Base-by-base conservation (phyloP, 2,888 invertebrate species). In the Alsophila aescularia region DNA sequence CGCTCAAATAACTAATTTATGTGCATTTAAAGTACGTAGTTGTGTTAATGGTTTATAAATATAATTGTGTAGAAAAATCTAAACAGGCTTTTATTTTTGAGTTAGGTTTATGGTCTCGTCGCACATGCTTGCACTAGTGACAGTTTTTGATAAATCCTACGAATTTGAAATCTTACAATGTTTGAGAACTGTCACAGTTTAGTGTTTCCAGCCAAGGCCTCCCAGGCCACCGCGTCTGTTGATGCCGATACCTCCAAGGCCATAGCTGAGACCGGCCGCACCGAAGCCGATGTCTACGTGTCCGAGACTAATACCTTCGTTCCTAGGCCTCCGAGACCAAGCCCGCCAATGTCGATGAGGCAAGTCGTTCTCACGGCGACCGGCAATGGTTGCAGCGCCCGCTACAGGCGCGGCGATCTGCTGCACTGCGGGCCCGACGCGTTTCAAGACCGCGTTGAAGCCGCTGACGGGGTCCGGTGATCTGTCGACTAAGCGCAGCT, bases 401-500 rank as follows among this genome's bases (percentile, higher is more conserved):
- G 65, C 60, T 5, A 73, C 50, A 0, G 69, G 67, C 6, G 71
- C 62, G 3, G 67, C 62, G 7, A 53, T 24, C 9, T 58, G 58
- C n/a, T 91, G 90, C 0, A 60, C 79, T 0, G 86, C 86, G 1
- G 80, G 75, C 1, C 91, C 91, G 16, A 90, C 62, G 29, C 87
- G 76, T 52, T 87, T 88, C 34, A 92, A 90, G n/a, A 85, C 79
- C 0, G 92, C 92, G 73, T 91, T 89, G 79, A 91, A 92, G 0
- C 91, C 91, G 0, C 77, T 73, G 24, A 83, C 74, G 0, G 84
- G 70, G 66, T 88, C 90, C 0, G 92, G 89, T 4, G 79, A 67
- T 75, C 91, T 91, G 66, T 91, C 85, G 0, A 92, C 91, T 0
- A 91, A 79, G 43, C 92, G 64, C 35, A 90, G 43, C 37, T 90